phyloP scores from a whole-genome alignment of 1,140 invertebrate genomes.

The Danaus melanippus region DNA sequence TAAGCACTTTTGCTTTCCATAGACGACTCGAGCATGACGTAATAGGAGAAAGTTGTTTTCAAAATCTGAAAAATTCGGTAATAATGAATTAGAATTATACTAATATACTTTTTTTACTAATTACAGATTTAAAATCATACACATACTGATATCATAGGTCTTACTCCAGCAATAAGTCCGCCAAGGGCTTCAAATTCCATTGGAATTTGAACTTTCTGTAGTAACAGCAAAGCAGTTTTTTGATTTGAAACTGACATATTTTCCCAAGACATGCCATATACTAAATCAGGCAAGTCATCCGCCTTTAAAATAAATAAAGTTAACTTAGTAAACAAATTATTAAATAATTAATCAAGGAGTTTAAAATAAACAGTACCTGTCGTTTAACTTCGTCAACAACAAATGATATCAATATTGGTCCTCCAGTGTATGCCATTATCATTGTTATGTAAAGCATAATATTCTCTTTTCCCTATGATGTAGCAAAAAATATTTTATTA shows the following conservation, averaged over 20 bases:
- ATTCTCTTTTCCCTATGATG: slow-evolving; percentile 26
- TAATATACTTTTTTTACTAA: not conserved
- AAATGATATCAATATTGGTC: slow-evolving; percentile 34
- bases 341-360: slow-evolving; percentile 1
- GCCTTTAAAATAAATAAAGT: slow-evolving; percentile 24
- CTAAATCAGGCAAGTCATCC: slow-evolving; percentile 23
- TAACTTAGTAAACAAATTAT: not conserved
- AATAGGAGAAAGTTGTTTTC: slow-evolving; percentile 24
- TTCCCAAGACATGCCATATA: slow-evolving; percentile 38
- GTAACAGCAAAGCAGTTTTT: slow-evolving; percentile 28
- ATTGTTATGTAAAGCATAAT: slow-evolving; percentile 25
- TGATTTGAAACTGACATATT: slow-evolving; percentile 31
- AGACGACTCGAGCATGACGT: slow-evolving; percentile 21
- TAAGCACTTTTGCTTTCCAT: not conserved
- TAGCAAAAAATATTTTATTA: slow-evolving; percentile 1
- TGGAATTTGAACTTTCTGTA: slow-evolving; percentile 25
- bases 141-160: slow-evolving; percentile 36
- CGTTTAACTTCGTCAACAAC: slow-evolving; percentile 32
- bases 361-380: slow-evolving; percentile 20
- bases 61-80: slow-evolving; percentile 24
- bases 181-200: slow-evolving; percentile 31
- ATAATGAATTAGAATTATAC: not conserved
- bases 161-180: slow-evolving; percentile 31
- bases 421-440: slow-evolving; percentile 28
- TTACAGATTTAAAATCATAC: not conserved